Percentiles rank a stretch among this genome's conserved stretches.
Conservation (phyloP, 30 jellyfish, hydroid and myxozoan species). For the Catostylus mosaicus region DNA sequence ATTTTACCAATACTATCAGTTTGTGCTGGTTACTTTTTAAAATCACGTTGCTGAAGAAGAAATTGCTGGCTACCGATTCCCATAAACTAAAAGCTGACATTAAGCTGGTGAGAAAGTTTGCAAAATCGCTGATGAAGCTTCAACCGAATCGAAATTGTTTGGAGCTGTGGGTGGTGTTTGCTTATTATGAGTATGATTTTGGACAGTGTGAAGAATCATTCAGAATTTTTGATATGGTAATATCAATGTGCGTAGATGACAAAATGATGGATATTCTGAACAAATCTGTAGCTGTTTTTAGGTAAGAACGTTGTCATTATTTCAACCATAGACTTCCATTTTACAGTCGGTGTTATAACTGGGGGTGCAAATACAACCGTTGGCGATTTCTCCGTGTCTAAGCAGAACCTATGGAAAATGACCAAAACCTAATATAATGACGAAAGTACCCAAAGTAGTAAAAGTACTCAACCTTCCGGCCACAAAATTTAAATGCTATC, state of each 20-base stretch:
- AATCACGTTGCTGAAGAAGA: constrained; percentile 39
- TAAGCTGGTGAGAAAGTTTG: constrained; percentile 62
- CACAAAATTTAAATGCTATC: no score
- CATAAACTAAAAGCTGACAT: constrained; percentile 15
- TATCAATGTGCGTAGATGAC: constrained; percentile 55
- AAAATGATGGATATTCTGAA: neutral
- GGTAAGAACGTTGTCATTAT: constrained; percentile 14
- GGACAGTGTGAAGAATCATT: constrained; percentile 80
- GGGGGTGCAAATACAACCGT: no score
- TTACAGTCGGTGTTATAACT: no score
- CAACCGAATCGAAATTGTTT: constrained; percentile 77
- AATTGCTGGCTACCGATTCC: neutral
- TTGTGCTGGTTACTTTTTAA: constrained; percentile 84
- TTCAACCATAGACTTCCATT: no score
- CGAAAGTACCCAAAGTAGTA: no score
- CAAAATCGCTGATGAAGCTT: constrained; percentile 69
- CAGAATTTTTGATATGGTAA: constrained; percentile 76
- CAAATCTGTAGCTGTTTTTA: constrained; percentile 32
- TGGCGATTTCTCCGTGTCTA: no score
- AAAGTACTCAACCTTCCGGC: no score
- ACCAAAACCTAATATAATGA: no score
- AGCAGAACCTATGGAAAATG: no score
- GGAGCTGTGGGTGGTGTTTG: constrained; percentile 83
- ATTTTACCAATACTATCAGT: constrained; percentile 25
- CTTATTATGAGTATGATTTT: constrained; percentile 70